These are phyloP conservation scores for Oplegnathus fasciatus DNA, from an alignment of 2,113 vertebrate species.

Conservation along the genomic window DNA sequence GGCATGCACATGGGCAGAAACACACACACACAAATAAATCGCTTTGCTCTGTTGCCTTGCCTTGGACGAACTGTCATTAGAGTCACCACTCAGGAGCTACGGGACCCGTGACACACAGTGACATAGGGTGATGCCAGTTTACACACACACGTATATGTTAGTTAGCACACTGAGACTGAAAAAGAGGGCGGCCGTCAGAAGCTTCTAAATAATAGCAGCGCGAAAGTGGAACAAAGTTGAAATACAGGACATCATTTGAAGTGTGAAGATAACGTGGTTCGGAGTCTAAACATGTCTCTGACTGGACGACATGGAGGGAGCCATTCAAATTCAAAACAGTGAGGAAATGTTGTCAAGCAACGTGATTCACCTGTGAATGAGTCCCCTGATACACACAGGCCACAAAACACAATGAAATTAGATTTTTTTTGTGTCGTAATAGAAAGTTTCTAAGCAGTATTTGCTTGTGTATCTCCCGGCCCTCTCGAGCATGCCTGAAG, in stretches of 20 bases:
- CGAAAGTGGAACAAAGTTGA: slow-evolving; percentile 12
- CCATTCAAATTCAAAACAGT: background rate
- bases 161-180: background rate
- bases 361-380: slow-evolving; percentile 2
- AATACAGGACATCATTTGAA: slow-evolving; percentile 33
- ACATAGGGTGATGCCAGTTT: slow-evolving; percentile 15
- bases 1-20: slow-evolving; percentile 11
- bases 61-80: slow-evolving; percentile 53
- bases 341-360: background rate
- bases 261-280: background rate
- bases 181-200: background rate
- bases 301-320: background rate
- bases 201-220: background rate
- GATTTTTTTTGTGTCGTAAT: slow-evolving; percentile 17
- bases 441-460: slow-evolving; percentile 17
- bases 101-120: slow-evolving; percentile 8
- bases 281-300: background rate
- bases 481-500: slow-evolving; percentile 38
- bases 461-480: slow-evolving; percentile 7
- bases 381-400: background rate
- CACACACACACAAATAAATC: slow-evolving; percentile 44
- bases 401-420: slow-evolving; percentile 5
- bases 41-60: slow-evolving; percentile 52
- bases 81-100: slow-evolving; percentile 37
- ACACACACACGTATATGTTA: background rate